Evolutionary conservation across 2,113 vertebrate genomes (phyloP), one percentile per base, ranked within the genome.

Genomic region (Mus pahari): DNA sequence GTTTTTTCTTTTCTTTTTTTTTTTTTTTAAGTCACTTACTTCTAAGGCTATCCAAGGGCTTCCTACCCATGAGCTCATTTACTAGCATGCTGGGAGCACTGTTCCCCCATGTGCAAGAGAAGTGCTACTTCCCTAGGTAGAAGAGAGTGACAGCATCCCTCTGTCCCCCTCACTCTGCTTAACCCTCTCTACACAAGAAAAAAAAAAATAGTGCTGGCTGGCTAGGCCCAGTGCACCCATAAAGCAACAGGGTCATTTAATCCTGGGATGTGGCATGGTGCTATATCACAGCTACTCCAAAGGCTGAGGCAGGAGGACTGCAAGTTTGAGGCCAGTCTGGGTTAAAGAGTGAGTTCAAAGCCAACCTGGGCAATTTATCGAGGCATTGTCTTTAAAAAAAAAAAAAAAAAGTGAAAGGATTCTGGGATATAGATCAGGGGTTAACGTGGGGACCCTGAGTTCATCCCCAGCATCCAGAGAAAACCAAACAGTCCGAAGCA

Each of bases 21-120:
- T 82, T 95, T 96, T 97, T 97, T 77, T 97, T 95, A 50, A 96
- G 92, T 97, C 95, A 91, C 90, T 97, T 94, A 95, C 96, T 96
- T 97, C 97, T 97, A 86, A 97, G 93, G 82, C 96, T 92, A 95
- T 97, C 96, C 96, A 97, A 97, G 94, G 97, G 96, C 94, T 97
- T 91, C 96, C 94, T 92, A 74, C 94, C 94, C 94, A 83, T 89
- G 97, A 95, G 95, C 92, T 96, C 97, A 96, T 96, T 98, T 96
- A 96, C 92, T 64, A 95, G 90, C 94, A 79, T 45, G 58, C 92
- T 66, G 93, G 95, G 97, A 97, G 90, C 94, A 95, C 58, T 79
- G 7, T 42, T 91, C 79, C 90, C 82, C 74, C 64, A 70, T 0
- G 24, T 70, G 96, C 68, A 86, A 58, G 60, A 82, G 94, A 89